Percentiles rank a stretch among this genome's conserved stretches.
Conservation (phyloP, 2,113 vertebrate genomes). For the Microtus montanus region DNA sequence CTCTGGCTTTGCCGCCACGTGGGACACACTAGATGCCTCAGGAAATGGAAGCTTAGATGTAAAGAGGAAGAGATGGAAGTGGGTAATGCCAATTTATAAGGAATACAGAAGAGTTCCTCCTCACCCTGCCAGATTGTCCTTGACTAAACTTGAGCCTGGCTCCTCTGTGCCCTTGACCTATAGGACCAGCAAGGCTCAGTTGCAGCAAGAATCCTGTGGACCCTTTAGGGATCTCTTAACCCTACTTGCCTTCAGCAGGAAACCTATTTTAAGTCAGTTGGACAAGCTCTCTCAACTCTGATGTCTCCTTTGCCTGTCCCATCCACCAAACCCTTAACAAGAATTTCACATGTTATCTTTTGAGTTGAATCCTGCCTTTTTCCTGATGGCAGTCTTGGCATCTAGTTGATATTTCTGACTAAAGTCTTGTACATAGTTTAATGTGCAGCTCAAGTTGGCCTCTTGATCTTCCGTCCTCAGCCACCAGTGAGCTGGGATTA, state of each 20-base stretch:
- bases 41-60: neutral
- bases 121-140: neutral
- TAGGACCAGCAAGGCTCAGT: neutral
- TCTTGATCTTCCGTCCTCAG: too few species aligned
- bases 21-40: neutral
- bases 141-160: neutral
- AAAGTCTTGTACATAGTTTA: neutral
- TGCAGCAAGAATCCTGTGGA: neutral
- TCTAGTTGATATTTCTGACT: too few species aligned
- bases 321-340: neutral
- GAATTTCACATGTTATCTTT: accelerated
- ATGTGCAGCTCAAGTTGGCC: neutral
- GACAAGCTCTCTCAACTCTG: neutral
- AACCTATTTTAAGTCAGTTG: neutral
- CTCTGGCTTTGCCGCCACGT: neutral
- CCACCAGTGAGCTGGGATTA: too few species aligned
- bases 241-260: neutral
- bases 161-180: neutral
- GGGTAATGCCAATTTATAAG: accelerated
- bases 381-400: too few species aligned
- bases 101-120: accelerated
- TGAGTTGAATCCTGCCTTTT: neutral
- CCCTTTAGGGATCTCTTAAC: neutral
- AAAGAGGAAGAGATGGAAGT: neutral
- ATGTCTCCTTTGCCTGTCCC: neutral